These are phyloP conservation scores for Apoda limacodes DNA, from an alignment of 2,888 invertebrate species.

Conservation along the genomic window DNA sequence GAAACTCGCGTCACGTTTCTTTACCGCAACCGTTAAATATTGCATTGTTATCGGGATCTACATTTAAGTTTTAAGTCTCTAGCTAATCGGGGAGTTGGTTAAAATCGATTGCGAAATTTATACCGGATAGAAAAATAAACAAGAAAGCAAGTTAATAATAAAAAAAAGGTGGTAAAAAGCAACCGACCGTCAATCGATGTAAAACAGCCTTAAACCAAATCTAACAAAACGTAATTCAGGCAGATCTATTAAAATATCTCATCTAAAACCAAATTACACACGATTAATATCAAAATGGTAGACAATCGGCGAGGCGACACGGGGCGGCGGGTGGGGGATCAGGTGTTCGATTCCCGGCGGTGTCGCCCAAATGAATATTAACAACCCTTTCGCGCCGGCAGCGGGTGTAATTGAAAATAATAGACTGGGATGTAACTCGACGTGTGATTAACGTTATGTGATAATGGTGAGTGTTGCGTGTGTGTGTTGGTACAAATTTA, in stretches of 20 bases:
- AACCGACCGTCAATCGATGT: conserved; percentile 10
- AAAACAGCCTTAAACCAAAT: conserved; percentile 14
- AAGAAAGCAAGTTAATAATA: too few relatives aligned
- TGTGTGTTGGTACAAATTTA: too few relatives aligned
- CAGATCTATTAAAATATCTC: conserved; percentile 31
- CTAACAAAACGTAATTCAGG: conserved; percentile 22
- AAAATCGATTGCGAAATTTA: too few relatives aligned
- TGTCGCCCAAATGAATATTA: conserved; percentile 56
- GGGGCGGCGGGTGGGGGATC: conserved; percentile 23
- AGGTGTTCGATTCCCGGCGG: conserved; percentile 44
- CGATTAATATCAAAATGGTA: conserved; percentile 38
- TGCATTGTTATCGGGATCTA: too few relatives aligned
- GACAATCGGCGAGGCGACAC: conserved; percentile 24
- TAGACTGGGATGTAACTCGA: conserved; percentile 39
- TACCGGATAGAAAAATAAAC: too few relatives aligned
- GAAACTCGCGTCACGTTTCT: too few relatives aligned
- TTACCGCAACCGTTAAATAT: too few relatives aligned
- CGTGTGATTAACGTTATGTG: conserved; percentile 47
- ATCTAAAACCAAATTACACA: conserved; percentile 36
- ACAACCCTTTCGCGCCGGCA: conserved; percentile 50
- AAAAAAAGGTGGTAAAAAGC: conserved; percentile 2
- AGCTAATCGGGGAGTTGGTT: too few relatives aligned
- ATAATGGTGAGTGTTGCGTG: too few relatives aligned
- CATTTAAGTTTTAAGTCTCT: too few relatives aligned
- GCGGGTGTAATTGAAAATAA: conserved; percentile 57